These are phyloP conservation scores for Graptemys geographica DNA, from an alignment of 2,797 vertebrate species.

Conservation along the genomic window DNA sequence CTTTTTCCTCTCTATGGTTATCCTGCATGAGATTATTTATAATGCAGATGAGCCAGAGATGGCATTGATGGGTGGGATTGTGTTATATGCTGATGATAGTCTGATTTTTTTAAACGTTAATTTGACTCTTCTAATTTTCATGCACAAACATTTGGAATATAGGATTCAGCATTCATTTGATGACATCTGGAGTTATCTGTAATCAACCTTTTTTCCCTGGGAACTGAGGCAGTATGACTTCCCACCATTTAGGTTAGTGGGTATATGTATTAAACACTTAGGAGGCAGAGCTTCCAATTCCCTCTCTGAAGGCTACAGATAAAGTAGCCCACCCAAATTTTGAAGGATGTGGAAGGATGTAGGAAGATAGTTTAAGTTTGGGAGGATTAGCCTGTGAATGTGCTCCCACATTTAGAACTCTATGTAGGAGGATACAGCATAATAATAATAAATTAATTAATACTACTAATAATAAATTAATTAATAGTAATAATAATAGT, in stretches of 20 bases:
- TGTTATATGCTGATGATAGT: background rate
- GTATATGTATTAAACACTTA: background rate
- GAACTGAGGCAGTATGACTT: background rate
- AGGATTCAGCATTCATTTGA: background rate
- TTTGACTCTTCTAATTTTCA: background rate
- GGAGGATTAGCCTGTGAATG: background rate
- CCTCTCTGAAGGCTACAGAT: background rate
- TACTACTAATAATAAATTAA: background rate
- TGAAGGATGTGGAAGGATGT: background rate
- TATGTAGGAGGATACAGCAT: background rate
- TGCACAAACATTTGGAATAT: background rate
- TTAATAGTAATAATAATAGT: background rate
- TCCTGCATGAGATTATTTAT: background rate
- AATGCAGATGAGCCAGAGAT: background rate
- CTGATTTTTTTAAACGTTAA: rapidly evolving
- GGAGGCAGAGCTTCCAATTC: background rate
- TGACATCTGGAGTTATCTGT: rapidly evolving
- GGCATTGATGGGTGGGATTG: background rate
- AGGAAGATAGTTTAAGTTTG: background rate
- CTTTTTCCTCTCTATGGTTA: background rate
- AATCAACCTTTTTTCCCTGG: background rate
- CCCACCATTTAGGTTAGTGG: background rate
- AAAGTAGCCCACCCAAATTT: background rate
- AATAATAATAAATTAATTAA: background rate
- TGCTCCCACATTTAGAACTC: background rate